A percentile compares a stretch with the other conserved stretches of the same genome.
Conservation (phyloP, 2,113 vertebrate genomes). For the Collichthys lucidus region DNA sequence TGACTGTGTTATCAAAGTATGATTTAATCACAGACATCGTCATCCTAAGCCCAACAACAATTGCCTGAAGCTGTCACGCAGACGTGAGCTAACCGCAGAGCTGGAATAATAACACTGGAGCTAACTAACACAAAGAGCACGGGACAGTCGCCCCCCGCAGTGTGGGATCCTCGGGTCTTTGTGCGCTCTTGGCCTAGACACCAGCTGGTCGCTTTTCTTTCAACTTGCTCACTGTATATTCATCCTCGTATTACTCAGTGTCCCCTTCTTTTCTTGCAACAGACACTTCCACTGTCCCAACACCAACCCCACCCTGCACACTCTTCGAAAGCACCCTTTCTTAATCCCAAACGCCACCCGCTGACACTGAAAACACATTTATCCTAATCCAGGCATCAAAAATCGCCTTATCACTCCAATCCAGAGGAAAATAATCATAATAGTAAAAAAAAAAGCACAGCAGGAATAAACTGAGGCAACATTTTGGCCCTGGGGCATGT, state of each 20-base stretch:
- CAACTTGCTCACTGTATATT: conserved; percentile 60
- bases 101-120: conserved; percentile 23
- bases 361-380: conserved; percentile 31
- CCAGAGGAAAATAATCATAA: conserved; percentile 42
- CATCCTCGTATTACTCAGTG: conserved; percentile 57
- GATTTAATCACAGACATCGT: neutral
- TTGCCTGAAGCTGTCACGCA: neutral
- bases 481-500: conserved; percentile 23
- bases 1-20: neutral
- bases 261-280: conserved; percentile 24
- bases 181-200: conserved; percentile 51
- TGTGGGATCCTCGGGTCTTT: conserved; percentile 49
- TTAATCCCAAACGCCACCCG: conserved; percentile 34
- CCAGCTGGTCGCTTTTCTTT: conserved; percentile 64
- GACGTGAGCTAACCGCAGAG: neutral
- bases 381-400: conserved; percentile 41
- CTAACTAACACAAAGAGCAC: conserved; percentile 19
- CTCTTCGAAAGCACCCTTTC: conserved; percentile 4
- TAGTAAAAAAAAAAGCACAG: conserved; percentile 2
- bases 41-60: neutral
- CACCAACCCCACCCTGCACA: neutral
- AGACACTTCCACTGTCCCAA: conserved; percentile 9
- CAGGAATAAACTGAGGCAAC: conserved; percentile 17
- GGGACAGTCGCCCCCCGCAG: conserved; percentile 12
- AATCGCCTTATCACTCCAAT: conserved; percentile 35